A percentile compares a stretch with the other conserved stretches of the same genome.
phyloP scores from a whole-genome alignment of 1,140 invertebrate genomes.

The Eulimnadia texana region DNA sequence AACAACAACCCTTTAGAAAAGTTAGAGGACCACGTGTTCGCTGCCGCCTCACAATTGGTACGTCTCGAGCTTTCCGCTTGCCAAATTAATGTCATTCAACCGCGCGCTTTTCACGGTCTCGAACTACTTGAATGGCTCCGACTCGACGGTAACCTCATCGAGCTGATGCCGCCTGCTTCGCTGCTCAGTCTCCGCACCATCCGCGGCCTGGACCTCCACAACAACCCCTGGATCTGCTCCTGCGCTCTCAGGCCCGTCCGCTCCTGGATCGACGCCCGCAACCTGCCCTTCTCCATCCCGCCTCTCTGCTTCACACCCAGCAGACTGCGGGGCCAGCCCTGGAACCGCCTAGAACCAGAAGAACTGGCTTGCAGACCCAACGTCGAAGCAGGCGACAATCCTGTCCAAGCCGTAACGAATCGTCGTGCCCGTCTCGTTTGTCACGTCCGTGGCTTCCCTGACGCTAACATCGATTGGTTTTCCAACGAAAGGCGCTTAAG shows the following conservation, averaged over 20 bases:
- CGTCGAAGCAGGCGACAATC: constrained; percentile 21
- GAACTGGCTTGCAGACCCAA: constrained; percentile 61
- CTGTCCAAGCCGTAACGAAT: constrained; percentile 37
- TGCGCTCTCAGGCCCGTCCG: constrained; percentile 53
- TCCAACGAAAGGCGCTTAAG: constrained; percentile 33
- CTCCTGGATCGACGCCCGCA: constrained; percentile 59
- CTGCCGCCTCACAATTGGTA: constrained; percentile 47
- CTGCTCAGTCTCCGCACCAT: constrained; percentile 48
- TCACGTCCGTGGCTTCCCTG: constrained; percentile 48
- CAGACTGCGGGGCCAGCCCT: constrained; percentile 43
- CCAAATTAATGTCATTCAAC: constrained; percentile 45
- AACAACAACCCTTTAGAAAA: constrained; percentile 53
- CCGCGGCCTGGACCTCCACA: constrained; percentile 53
- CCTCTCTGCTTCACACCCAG: constrained; percentile 48
- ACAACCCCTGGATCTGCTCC: constrained; percentile 68
- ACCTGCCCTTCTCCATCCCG: constrained; percentile 52
- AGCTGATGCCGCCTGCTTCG: constrained; percentile 41
- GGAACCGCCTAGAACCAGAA: constrained; percentile 56
- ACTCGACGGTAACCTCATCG: constrained; percentile 54
- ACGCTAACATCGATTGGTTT: constrained; percentile 42
- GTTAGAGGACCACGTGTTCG: constrained; percentile 51
- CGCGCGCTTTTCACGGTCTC: constrained; percentile 52
- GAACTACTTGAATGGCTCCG: constrained; percentile 56
- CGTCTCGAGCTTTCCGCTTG: constrained; percentile 55
- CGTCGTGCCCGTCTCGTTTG: constrained; percentile 58